Percentiles rank a stretch among this genome's conserved stretches.
Conservation (phyloP, 35 echinoderm and acorn worm species). For the Patiria miniata region DNA sequence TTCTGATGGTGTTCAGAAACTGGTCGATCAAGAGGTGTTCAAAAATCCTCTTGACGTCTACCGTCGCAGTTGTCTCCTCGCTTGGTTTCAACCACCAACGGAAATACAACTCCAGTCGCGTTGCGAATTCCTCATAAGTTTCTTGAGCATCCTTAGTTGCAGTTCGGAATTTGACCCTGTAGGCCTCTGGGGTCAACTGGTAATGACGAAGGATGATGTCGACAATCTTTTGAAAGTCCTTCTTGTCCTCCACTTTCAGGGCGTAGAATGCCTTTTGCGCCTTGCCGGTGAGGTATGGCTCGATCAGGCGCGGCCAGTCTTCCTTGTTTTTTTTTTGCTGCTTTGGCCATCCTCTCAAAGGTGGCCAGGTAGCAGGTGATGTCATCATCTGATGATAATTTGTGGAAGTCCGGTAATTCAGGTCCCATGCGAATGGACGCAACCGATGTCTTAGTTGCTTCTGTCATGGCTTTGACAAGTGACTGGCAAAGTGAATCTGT, state of each 20-base stretch:
- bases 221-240: constrained; percentile 31
- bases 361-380: no score
- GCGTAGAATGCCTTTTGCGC: no score
- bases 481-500: no score
- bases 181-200: constrained; percentile 37
- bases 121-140: constrained; percentile 44
- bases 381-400: no score
- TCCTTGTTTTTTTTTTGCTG: no score
- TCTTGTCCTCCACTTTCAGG: constrained; percentile 36
- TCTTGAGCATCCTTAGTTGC: constrained; percentile 27
- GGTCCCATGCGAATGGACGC: no score
- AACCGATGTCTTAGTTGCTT: no score
- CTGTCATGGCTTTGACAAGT: no score
- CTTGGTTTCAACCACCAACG: constrained; percentile 18
- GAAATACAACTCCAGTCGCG: constrained; percentile 28
- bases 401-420: no score
- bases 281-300: no score
- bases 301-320: no score
- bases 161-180: constrained; percentile 42
- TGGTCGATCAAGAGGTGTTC: constrained; percentile 30
- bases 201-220: constrained; percentile 31
- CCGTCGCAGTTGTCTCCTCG: background rate
- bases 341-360: no score
- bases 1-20: background rate
- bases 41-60: constrained; percentile 22